Base-by-base conservation (phyloP, 2,797 vertebrate genomes). In the Silurus aristotelis region DNA sequence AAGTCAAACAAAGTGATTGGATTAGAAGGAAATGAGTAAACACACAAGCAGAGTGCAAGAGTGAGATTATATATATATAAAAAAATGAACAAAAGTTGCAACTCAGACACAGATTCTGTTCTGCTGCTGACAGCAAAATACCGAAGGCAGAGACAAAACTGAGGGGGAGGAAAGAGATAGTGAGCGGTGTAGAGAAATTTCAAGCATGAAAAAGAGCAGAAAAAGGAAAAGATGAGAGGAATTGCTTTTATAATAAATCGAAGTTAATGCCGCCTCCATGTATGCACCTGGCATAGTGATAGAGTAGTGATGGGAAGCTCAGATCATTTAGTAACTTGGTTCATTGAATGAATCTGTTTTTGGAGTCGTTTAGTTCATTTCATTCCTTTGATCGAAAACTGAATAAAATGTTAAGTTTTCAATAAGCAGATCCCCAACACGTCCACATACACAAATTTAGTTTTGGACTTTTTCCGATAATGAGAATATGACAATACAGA, bases 1-100 rank as follows among this genome's bases (percentile, higher is more conserved):
- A 43, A 82, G 64, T 71, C 56, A 83, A 78, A 85, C 72, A 87
- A 77, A 82, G 56, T 84, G 86, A 82, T 70, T 38, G 75, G 75
- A 68, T 66, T 80, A 78, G 48, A 70, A 66, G 31, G 80, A 43
- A 52, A 86, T 64, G n/a, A 84, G 73, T 84, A 81, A 87, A 86
- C 46, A 77, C 13, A 75, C n/a, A 67, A 64, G 76, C 48, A 81
- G 80, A 87, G 79, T 58, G 60, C 48, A 52, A 85, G 71, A 67
- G 46, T 80, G 56, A 87, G 63, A 72, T 75, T 76, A 52, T 52
- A 52, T 31, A 31, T 31, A 31, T 31, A 31, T 31, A 31, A 31
- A 31, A 86, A 80, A 82, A 77, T 46, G n/a, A 85, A 25, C 76
- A 60, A 48, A 83, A 77, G 56, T 46, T 67, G 64, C 61, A 80